A percentile compares a stretch with the other conserved stretches of the same genome.
Conservation (phyloP, 2,888 invertebrate genomes). For the Merodon equestris region DNA sequence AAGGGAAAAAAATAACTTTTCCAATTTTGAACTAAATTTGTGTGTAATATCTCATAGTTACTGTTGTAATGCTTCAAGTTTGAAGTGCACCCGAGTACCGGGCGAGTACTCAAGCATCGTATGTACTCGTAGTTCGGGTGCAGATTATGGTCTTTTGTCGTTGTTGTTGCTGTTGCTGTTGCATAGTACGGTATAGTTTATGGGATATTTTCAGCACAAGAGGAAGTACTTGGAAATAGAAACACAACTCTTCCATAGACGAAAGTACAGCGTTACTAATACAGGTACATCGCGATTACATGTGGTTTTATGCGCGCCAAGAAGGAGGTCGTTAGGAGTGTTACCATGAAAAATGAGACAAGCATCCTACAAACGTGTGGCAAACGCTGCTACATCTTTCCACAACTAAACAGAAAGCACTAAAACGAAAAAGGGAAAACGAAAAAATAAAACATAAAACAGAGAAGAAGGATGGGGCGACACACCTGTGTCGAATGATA, state of each 20-base stretch:
- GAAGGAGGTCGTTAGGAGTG: constrained; percentile 67
- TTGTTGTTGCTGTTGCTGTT: background rate
- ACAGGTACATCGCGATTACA: constrained; percentile 7
- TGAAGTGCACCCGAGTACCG: background rate
- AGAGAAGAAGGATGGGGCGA: constrained; percentile 18
- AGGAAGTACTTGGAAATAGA: constrained; percentile 52
- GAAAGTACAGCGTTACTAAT: too few relatives aligned
- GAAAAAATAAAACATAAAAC: too few relatives aligned
- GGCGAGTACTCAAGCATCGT: constrained; percentile 6
- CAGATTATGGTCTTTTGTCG: constrained; percentile 48
- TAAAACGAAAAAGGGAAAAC: constrained; percentile 6
- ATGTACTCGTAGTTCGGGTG: constrained; percentile 28
- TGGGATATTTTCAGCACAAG: constrained; percentile 36
- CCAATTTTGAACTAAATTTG: constrained; percentile 59
- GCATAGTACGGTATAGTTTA: constrained; percentile 3
- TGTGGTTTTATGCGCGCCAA: constrained; percentile 45
- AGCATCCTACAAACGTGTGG: constrained; percentile 53
- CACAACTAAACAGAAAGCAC: constrained; percentile 8
- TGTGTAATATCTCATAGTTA: constrained; percentile 48
- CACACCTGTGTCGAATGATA: constrained; percentile 65
- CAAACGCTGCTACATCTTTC: constrained; percentile 11
- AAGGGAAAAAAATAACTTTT: constrained; percentile 46
- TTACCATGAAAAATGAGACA: constrained; percentile 67
- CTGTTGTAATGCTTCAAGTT: constrained; percentile 22
- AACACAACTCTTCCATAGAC: constrained; percentile 4